These are phyloP conservation scores for Drosophila meridionalis DNA, from an alignment of 2,888 invertebrate genomes.

Conservation along the genomic window DNA sequence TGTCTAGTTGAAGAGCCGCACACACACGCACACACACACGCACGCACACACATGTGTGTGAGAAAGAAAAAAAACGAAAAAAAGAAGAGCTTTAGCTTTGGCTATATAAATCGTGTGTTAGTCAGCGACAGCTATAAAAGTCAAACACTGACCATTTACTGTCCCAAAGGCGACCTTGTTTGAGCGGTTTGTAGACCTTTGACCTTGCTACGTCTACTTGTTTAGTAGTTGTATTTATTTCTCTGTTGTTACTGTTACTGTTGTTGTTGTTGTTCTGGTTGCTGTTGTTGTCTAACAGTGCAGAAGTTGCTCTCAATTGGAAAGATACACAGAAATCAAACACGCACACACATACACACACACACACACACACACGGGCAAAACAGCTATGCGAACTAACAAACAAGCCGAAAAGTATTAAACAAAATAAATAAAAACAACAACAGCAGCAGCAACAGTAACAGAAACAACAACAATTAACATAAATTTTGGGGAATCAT, in stretches of 20 bases:
- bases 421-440: constrained; percentile 21
- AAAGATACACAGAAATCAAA: constrained; percentile 64
- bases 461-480: constrained; percentile 39
- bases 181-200: constrained; percentile 76
- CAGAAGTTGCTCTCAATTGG: constrained; percentile 78
- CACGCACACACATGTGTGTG: no score
- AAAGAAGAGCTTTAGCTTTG: constrained; percentile 14
- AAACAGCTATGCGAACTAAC: constrained; percentile 26
- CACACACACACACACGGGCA: neutral
- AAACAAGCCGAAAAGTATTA: constrained; percentile 25
- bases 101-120: constrained; percentile 73
- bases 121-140: constrained; percentile 70
- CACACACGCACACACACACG: neutral
- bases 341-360: constrained; percentile 5
- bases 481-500: constrained; percentile 41
- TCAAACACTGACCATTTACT: constrained; percentile 75
- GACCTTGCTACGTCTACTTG: constrained; percentile 70
- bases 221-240: constrained; percentile 45
- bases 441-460: constrained; percentile 13
- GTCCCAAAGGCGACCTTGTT: constrained; percentile 68
- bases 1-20: constrained; percentile 14
- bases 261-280: constrained; percentile 31
- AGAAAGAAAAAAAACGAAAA: constrained; percentile 1
- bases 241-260: constrained; percentile 31
- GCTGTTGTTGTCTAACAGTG: constrained; percentile 42